Percentiles rank a stretch among this genome's conserved stretches.
Evolutionary conservation across 2,113 vertebrate genomes (phyloP).

Genomic region (Centropus unirufus): DNA sequence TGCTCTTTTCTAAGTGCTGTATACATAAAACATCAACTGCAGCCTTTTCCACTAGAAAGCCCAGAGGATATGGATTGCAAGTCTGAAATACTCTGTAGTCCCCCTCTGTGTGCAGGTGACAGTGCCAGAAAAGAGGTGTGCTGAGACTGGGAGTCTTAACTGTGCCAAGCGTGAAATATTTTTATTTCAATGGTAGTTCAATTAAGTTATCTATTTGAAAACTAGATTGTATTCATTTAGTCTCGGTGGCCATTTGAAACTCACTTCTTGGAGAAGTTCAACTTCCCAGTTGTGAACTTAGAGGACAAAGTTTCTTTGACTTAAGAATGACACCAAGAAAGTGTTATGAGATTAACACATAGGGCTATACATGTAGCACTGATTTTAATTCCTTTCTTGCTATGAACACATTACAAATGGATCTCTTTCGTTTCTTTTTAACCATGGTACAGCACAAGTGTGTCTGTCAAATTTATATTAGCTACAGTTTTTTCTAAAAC

Average conservation of each 20-base stretch:
- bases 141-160: neutral
- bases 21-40: slow-evolving; percentile 31
- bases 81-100: neutral
- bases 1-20: neutral
- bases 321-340: neutral
- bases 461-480: neutral
- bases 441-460: neutral
- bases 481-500: neutral
- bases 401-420: neutral
- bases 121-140: neutral
- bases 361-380: neutral
- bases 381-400: neutral
- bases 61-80: neutral
- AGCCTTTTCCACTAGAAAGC: neutral
- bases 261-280: neutral
- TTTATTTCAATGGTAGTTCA: neutral
- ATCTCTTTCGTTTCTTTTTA: neutral
- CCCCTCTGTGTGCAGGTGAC: neutral
- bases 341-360: neutral
- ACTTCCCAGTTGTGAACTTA: neutral
- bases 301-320: neutral
- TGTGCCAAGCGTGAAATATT: neutral
- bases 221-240: neutral
- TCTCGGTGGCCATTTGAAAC: neutral
- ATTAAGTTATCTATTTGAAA: neutral